Evolutionary conservation across 2,113 vertebrate species (phyloP).

Genomic region (Aix galericulata): DNA sequence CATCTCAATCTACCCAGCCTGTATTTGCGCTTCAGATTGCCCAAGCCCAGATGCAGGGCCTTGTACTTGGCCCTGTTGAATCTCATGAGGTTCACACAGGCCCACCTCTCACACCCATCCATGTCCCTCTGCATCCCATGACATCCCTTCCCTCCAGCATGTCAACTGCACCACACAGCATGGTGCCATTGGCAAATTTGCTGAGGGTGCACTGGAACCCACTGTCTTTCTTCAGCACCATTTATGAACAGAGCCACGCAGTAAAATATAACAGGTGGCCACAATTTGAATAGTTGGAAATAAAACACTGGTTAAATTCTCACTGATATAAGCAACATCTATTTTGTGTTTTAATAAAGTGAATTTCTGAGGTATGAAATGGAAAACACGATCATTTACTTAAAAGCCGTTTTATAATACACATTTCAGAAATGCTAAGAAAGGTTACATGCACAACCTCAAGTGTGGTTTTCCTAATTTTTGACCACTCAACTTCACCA

Average conservation of each 20-base stretch:
- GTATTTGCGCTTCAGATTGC: no score
- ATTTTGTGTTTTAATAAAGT: background rate
- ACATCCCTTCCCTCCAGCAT: no score
- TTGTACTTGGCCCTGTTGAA: no score
- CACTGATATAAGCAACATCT: background rate
- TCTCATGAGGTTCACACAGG: no score
- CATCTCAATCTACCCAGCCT: no score
- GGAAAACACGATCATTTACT: background rate
- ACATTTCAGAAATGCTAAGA: background rate
- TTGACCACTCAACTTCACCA: background rate
- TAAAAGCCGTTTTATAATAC: background rate
- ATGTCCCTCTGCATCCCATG: no score
- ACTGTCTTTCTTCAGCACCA: background rate
- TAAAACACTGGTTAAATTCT: background rate
- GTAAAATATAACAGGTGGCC: background rate
- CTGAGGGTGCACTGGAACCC: no score
- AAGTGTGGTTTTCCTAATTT: background rate
- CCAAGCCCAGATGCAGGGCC: no score
- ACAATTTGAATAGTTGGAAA: background rate
- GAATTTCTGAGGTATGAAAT: background rate
- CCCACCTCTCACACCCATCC: no score
- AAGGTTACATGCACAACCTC: background rate
- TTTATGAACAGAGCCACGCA: accelerated
- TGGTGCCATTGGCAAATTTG: no score
- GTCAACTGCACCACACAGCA: no score